Conservation (phyloP, 2,113 vertebrate genomes). For the Motacilla tschutschensis region DNA sequence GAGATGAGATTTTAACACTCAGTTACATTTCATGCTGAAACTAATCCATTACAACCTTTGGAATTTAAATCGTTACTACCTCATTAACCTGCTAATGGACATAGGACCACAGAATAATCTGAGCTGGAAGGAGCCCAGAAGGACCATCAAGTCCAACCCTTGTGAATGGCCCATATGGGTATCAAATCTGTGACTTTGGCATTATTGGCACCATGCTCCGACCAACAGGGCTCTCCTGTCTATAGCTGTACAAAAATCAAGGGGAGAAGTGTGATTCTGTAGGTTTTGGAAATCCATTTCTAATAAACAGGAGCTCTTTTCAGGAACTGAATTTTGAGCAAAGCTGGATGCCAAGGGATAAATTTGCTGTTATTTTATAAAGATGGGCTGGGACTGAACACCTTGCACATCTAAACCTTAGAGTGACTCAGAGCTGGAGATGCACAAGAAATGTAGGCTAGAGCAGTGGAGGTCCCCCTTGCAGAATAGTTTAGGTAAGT, state of each 20-base stretch:
- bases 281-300: conserved; percentile 13
- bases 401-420: neutral
- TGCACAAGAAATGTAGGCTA: neutral
- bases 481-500: neutral
- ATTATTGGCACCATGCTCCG: too few relatives aligned
- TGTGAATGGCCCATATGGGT: neutral
- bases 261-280: conserved; percentile 44
- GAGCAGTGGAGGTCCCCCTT: neutral
- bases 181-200: neutral
- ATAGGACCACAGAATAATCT: neutral
- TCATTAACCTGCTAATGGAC: conserved; percentile 90
- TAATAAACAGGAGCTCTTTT: neutral
- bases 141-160: neutral
- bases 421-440: neutral
- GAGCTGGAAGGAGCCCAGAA: neutral
- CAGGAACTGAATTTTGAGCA: neutral
- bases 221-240: conserved; percentile 52
- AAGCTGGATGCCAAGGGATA: neutral
- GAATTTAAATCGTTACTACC: conserved; percentile 78
- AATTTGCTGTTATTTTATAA: neutral
- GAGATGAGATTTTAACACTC: conserved; percentile 83
- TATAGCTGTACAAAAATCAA: conserved; percentile 52
- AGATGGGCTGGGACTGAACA: neutral
- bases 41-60: conserved; percentile 77
- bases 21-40: conserved; percentile 68